A percentile compares a stretch with the other conserved stretches of the same genome.
Evolutionary conservation across 2,113 vertebrate genomes (phyloP).

Genomic region (human): GRCh38 chr1:205703001-205703500

Average conservation of each 20-base stretch:
- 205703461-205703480: not conserved
- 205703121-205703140: not conserved
- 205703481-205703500: not conserved
- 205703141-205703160: not conserved
- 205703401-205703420: too few relatives aligned
- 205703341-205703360: not conserved
- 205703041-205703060: not conserved
- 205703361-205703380: not conserved
- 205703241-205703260: constrained; percentile 46
- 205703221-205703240: constrained; percentile 59
- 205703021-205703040: not conserved
- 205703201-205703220: constrained; percentile 69
- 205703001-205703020: not conserved
- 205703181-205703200: not conserved
- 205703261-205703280: not conserved
- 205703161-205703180: not conserved
- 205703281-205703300: not conserved
- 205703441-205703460: not conserved
- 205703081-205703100: not conserved
- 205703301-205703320: not conserved
- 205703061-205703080: not conserved
- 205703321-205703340: not conserved
- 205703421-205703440: not conserved
- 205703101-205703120: not conserved
- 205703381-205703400: not conserved